Evolutionary conservation across 2,113 vertebrate genomes (phyloP).

Genomic region (Crotalus helleri): DNA sequence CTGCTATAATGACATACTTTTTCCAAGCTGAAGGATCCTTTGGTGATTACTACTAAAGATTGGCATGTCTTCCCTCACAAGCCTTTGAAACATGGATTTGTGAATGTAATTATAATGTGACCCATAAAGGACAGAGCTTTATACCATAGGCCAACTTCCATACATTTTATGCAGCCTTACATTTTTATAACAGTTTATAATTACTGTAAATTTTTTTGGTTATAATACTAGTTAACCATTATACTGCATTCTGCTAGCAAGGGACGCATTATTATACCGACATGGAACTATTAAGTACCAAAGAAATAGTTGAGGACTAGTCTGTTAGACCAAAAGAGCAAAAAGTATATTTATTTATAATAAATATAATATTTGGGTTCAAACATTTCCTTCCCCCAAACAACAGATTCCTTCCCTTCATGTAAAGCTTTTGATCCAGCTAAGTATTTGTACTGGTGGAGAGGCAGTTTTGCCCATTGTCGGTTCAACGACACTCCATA

Average conservation of each 20-base stretch:
- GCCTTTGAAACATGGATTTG: conserved; percentile 24
- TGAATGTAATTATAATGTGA: conserved; percentile 28
- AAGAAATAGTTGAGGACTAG: not conserved
- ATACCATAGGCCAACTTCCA: conserved; percentile 23
- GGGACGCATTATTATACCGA: not conserved
- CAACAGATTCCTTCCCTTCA: not conserved
- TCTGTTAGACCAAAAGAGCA: not conserved
- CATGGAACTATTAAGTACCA: not conserved
- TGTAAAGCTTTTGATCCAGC: not conserved
- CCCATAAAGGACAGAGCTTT: conserved; percentile 7
- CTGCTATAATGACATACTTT: conserved; percentile 40
- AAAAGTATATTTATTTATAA: not conserved
- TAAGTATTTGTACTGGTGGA: not conserved
- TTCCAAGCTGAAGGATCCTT: conserved; percentile 31
- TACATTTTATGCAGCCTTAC: conserved; percentile 16
- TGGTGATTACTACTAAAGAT: conserved; percentile 27
- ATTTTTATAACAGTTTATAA: conserved; percentile 27
- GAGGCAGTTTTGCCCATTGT: not conserved
- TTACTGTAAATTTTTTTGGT: not conserved
- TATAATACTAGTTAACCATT: not conserved
- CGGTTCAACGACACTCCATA: not conserved
- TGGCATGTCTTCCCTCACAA: conserved; percentile 44
- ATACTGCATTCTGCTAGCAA: conserved; percentile 12
- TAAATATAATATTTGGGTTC: not conserved
- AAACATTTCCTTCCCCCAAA: not conserved